Conservation (phyloP, 2,113 vertebrate genomes). For the Phainopepla nitens region DNA sequence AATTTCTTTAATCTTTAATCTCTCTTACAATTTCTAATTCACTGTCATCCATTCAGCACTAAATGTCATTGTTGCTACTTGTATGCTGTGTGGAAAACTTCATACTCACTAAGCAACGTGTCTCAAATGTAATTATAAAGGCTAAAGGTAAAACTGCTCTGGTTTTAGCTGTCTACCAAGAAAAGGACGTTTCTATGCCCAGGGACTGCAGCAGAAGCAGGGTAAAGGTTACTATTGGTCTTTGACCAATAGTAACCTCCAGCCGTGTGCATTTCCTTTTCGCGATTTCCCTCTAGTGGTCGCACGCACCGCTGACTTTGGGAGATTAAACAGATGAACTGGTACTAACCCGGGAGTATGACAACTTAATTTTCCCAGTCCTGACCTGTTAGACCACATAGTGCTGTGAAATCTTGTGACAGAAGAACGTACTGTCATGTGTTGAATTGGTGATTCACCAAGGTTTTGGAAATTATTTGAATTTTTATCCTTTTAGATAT, state of each 20-base stretch:
- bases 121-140: slow-evolving; percentile 42
- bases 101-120: background rate
- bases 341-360: background rate
- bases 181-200: background rate
- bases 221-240: slow-evolving; percentile 68
- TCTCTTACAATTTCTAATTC: background rate
- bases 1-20: background rate
- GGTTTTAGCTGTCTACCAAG: background rate
- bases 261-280: background rate
- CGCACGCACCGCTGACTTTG: background rate
- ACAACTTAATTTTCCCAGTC: background rate
- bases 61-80: background rate
- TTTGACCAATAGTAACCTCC: slow-evolving; percentile 78
- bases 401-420: background rate
- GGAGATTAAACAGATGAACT: no score
- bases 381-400: background rate
- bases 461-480: background rate
- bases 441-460: background rate
- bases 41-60: background rate
- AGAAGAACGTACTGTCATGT: background rate
- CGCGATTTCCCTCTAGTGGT: slow-evolving; percentile 65
- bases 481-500: background rate
- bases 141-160: slow-evolving; percentile 20
- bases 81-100: background rate
- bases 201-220: background rate